These are phyloP conservation scores for Helarctos malayanus DNA, from an alignment of 2,797 vertebrate genomes.

Conservation along the genomic window DNA sequence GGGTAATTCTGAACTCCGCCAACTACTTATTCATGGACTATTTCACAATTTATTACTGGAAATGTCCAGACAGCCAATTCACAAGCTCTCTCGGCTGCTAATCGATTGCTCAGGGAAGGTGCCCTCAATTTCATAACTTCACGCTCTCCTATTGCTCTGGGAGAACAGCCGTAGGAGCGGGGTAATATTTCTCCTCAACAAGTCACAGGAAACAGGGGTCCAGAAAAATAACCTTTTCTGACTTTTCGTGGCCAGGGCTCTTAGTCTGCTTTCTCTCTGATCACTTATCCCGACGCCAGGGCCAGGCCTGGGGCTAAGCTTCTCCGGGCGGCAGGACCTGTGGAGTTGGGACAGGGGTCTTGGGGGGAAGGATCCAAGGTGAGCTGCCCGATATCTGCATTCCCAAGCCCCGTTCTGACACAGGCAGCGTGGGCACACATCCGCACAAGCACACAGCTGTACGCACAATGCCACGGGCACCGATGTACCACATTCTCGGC, in stretches of 20 bases:
- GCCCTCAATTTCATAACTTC: slow-evolving; percentile 92
- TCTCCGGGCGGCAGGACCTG: neutral
- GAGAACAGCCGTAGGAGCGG: slow-evolving; percentile 86
- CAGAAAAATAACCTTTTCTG: slow-evolving; percentile 85
- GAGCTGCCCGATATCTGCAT: neutral
- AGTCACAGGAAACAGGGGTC: slow-evolving; percentile 86
- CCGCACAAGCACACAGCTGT: rapidly evolving
- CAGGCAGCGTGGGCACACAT: neutral
- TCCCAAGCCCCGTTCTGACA: neutral
- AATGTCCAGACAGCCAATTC: slow-evolving; percentile 94
- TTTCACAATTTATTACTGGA: slow-evolving; percentile 94
- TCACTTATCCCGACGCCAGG: slow-evolving; percentile 55
- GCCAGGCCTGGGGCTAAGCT: neutral
- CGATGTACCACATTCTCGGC: neutral
- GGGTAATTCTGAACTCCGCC: slow-evolving; percentile 92
- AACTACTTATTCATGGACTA: slow-evolving; percentile 92
- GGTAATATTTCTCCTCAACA: slow-evolving; percentile 91
- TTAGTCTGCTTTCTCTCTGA: slow-evolving; percentile 54
- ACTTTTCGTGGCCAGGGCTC: slow-evolving; percentile 79
- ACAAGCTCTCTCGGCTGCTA: slow-evolving; percentile 93
- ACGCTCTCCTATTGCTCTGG: slow-evolving; percentile 89
- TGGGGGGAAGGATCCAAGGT: neutral
- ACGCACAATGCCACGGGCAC: neutral
- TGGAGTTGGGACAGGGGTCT: neutral
- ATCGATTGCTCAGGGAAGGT: slow-evolving; percentile 95